Base-by-base conservation (phyloP, 2,113 vertebrate species). In the Bolborhynchus lineola region DNA sequence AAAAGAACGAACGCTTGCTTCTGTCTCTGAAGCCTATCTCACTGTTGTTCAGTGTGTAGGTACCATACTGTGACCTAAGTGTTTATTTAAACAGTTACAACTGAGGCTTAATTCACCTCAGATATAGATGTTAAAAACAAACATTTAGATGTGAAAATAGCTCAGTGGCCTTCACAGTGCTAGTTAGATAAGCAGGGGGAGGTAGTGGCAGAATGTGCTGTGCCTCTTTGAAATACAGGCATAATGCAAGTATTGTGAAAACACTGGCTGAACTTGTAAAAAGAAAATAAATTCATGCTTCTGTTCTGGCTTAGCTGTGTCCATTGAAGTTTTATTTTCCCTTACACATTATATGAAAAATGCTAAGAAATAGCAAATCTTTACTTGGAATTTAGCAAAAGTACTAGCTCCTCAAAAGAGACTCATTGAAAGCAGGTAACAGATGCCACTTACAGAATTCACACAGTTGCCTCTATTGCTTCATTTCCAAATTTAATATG, bases 131-230 rank as follows among this genome's bases (percentile, higher is more conserved):
- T 75, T 90, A 80, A 60, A 91, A 86, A 65, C 39, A 92, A 81
- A 69, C 67, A 41, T 55, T 88, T 86, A 90, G 63, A 85, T 64
- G 69, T 85, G 82, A 83, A 94, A 94, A 92, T 42, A 87, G n/a
- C 41, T 77, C 4, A 1, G 41, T 80, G 69, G 28, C 70, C 86
- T 91, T 52, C 55, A 52, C 62, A n/a, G n/a, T 29, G 33, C 33
- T 59, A 53, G 74, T 44, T 64, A 71, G 62, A 85, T 14, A 55
- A 87, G 21, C 57, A 79, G 25, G 47, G 86, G 71, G 63, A 41
- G 37, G 53, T 23, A 88, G 42, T 21, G 80, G 72, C 42, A 70
- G 42, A 92, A 86, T 33, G 19, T 55, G 41, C 49, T 39, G 26
- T 55, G 57, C 10, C 50, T 84, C 44, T 94, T 60, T 84, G 60